Percentiles rank a stretch among this genome's conserved stretches.
These are phyloP conservation scores for Heliconius charithonia DNA, from an alignment of 2,888 invertebrate genomes.

Conservation along the genomic window DNA sequence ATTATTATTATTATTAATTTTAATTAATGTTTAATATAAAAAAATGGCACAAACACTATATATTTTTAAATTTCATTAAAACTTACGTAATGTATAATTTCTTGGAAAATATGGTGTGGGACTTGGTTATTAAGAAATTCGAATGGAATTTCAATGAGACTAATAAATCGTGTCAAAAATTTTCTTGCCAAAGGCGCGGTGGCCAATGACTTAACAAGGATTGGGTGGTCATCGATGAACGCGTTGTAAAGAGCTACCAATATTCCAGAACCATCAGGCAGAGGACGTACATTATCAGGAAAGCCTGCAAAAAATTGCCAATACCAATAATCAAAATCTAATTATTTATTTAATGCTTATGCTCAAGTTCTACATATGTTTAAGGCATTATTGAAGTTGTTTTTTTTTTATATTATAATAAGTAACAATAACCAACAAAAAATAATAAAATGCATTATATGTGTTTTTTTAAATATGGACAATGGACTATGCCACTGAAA, in stretches of 20 bases:
- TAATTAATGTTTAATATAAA: background rate
- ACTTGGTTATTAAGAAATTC: conserved; percentile 85
- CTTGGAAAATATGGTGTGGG: conserved; percentile 86
- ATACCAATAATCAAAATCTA: conserved; percentile 3
- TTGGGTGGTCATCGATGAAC: conserved; percentile 84
- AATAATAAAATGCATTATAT: background rate
- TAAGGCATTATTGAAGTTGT: too few relatives aligned
- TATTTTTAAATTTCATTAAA: background rate
- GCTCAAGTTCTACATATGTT: background rate
- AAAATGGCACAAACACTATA: background rate
- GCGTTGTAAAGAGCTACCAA: conserved; percentile 85
- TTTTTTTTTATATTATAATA: too few relatives aligned
- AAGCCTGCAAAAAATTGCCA: conserved; percentile 61
- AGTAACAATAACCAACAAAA: background rate
- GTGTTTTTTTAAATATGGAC: background rate
- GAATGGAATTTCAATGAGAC: conserved; percentile 86
- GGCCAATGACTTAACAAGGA: conserved; percentile 79
- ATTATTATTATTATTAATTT: too few relatives aligned
- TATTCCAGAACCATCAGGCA: conserved; percentile 87
- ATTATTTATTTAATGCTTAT: background rate
- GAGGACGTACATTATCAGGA: conserved; percentile 86
- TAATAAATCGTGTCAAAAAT: conserved; percentile 84
- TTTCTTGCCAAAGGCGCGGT: conserved; percentile 86
- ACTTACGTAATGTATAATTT: conserved; percentile 85
- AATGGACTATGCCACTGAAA: background rate